phyloP scores from a whole-genome alignment of 2,888 invertebrate genomes.

The Drosophila macrothrix region DNA sequence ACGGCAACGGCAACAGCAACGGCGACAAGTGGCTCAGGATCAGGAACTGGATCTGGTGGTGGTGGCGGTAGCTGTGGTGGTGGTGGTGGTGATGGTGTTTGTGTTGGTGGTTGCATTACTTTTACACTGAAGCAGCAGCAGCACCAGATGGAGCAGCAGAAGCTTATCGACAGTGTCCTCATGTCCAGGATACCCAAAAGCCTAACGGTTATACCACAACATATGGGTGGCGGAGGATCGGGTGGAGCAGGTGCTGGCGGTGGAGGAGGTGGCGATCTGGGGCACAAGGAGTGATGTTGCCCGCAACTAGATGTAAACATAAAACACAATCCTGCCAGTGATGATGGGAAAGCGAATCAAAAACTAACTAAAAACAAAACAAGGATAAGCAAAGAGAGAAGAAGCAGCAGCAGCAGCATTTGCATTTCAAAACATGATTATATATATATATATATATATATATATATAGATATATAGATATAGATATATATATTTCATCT shows the following conservation, averaged over 20 bases:
- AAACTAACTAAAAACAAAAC: slow-evolving; percentile 12
- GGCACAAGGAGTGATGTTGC: slow-evolving; percentile 43
- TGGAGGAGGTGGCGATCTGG: slow-evolving; percentile 22
- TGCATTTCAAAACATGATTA: slow-evolving; percentile 39
- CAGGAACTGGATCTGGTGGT: not conserved
- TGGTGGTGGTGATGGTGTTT: slow-evolving; percentile 42
- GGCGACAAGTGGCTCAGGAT: slow-evolving; percentile 63
- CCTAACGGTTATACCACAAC: slow-evolving; percentile 91
- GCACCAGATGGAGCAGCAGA: slow-evolving; percentile 76
- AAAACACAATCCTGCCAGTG: slow-evolving; percentile 55
- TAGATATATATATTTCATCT: slow-evolving; percentile 2
- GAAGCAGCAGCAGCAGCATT: not conserved
- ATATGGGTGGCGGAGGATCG: slow-evolving; percentile 59
- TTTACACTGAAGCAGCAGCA: slow-evolving; percentile 63
- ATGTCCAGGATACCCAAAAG: slow-evolving; percentile 93
- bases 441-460: slow-evolving; percentile 2
- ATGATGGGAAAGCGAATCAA: slow-evolving; percentile 36
- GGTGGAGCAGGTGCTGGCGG: slow-evolving; percentile 31
- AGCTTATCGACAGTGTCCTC: slow-evolving; percentile 84
- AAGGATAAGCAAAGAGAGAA: slow-evolving; percentile 4
- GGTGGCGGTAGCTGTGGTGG: slow-evolving; percentile 50
- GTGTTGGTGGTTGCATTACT: slow-evolving; percentile 51
- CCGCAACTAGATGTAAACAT: slow-evolving; percentile 8
- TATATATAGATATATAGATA: not conserved
- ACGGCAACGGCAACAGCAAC: slow-evolving; percentile 38